phyloP scores from a whole-genome alignment of 2,113 vertebrate genomes.

The Strix uralensis region DNA sequence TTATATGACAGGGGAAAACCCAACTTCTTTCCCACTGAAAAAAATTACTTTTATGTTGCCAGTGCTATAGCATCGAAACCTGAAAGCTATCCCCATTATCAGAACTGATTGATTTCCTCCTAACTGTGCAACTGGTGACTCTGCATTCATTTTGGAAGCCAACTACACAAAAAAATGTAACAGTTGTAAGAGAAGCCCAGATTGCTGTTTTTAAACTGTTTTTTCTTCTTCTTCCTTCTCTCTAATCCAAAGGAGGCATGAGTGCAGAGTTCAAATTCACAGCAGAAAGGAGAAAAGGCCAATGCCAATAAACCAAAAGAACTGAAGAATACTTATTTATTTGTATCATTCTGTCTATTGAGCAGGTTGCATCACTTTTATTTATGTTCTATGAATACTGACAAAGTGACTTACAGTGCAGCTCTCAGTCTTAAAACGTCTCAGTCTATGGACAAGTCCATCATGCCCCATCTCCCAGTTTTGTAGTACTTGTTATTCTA shows the following conservation, averaged over 20 bases:
- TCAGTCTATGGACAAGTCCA: neutral
- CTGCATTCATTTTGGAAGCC: neutral
- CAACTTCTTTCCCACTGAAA: neutral
- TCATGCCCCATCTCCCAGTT: neutral
- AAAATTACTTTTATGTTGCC: neutral
- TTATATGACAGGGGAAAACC: neutral
- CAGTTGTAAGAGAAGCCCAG: neutral
- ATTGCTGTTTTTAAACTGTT: neutral
- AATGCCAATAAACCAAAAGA: neutral
- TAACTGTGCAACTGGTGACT: neutral
- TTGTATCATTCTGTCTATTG: neutral
- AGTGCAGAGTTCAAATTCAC: neutral
- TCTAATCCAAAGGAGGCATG: neutral
- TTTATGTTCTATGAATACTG: neutral
- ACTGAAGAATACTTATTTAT: neutral
- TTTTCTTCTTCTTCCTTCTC: neutral
- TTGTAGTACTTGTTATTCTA: neutral
- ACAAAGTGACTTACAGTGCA: neutral
- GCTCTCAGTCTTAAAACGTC: neutral
- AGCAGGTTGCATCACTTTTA: neutral
- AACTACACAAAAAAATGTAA: neutral
- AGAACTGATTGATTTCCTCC: neutral
- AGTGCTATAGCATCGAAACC: neutral
- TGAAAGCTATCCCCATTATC: neutral
- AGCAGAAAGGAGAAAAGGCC: neutral